A percentile compares a stretch with the other conserved stretches of the same genome.
phyloP scores from a whole-genome alignment of 2,888 invertebrate genomes.

The Eudasyphora cyanicolor region DNA sequence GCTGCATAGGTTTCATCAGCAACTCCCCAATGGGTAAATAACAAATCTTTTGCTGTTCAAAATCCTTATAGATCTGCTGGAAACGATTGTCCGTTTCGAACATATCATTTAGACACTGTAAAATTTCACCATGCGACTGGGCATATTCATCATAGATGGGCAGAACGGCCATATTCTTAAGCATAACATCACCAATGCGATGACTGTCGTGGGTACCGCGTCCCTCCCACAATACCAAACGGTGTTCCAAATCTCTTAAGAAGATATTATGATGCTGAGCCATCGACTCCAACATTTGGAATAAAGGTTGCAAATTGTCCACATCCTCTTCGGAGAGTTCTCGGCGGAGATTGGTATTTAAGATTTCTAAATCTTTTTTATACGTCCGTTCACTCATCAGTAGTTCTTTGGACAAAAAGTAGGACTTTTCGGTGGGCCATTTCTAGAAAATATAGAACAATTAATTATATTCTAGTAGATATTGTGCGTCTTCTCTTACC shows the following conservation, averaged over 20 bases:
- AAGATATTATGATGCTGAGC: slow-evolving; percentile 91
- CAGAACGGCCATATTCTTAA: slow-evolving; percentile 84
- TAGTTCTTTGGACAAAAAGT: slow-evolving; percentile 94
- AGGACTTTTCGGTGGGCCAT: slow-evolving; percentile 86
- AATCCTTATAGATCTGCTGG: slow-evolving; percentile 86
- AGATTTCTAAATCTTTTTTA: slow-evolving; percentile 94
- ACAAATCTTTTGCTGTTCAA: slow-evolving; percentile 91
- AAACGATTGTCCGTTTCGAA: slow-evolving; percentile 86
- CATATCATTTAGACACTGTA: slow-evolving; percentile 90
- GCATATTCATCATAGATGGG: slow-evolving; percentile 87
- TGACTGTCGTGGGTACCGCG: slow-evolving; percentile 82
- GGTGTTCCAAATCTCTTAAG: slow-evolving; percentile 88
- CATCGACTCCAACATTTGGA: slow-evolving; percentile 88
- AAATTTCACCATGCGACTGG: slow-evolving; percentile 87
- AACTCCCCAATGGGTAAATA: slow-evolving; percentile 92
- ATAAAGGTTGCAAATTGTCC: slow-evolving; percentile 80
- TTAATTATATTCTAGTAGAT: not conserved
- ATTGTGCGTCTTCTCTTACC: slow-evolving; percentile 66
- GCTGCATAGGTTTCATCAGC: slow-evolving; percentile 90
- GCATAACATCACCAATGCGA: slow-evolving; percentile 88
- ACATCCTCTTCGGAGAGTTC: slow-evolving; percentile 84
- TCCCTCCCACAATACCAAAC: slow-evolving; percentile 88
- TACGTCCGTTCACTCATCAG: slow-evolving; percentile 98
- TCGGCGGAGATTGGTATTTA: slow-evolving; percentile 90
- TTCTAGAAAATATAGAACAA: slow-evolving; percentile 77